Percentiles rank a stretch among this genome's conserved stretches.
Evolutionary conservation across 2,797 vertebrate species (phyloP).

Genomic region (Tapera naevia): DNA sequence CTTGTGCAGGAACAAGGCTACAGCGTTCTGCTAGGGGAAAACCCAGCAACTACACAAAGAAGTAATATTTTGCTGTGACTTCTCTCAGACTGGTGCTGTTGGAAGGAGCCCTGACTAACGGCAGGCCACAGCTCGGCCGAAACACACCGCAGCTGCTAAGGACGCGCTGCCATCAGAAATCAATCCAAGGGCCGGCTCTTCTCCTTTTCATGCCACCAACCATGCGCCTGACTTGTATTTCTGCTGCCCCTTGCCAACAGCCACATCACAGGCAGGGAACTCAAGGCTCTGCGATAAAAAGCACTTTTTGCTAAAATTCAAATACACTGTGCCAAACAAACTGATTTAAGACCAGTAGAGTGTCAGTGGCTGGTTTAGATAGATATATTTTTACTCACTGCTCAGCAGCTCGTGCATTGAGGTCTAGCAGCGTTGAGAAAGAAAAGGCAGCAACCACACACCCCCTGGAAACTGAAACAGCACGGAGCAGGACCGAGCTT

Average conservation of each 20-base stretch:
- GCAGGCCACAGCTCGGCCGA: constrained; percentile 14
- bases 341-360: background rate
- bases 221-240: background rate
- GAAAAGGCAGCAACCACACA: background rate
- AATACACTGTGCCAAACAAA: background rate
- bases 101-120: background rate
- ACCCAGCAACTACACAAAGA: background rate
- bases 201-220: background rate
- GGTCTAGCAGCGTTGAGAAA: background rate
- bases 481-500: background rate
- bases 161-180: background rate
- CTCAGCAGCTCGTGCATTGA: background rate
- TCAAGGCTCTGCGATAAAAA: background rate
- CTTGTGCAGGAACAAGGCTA: background rate
- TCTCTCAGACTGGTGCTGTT: background rate
- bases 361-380: background rate
- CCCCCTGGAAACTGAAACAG: background rate
- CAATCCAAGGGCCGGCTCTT: background rate
- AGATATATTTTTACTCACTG: background rate
- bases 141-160: constrained; percentile 34
- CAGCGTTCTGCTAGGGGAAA: background rate
- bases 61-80: background rate
- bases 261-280: background rate
- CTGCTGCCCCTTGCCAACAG: constrained; percentile 2
- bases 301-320: background rate